phyloP scores from a whole-genome alignment of 1,140 invertebrate species.

The Solen grandis region DNA sequence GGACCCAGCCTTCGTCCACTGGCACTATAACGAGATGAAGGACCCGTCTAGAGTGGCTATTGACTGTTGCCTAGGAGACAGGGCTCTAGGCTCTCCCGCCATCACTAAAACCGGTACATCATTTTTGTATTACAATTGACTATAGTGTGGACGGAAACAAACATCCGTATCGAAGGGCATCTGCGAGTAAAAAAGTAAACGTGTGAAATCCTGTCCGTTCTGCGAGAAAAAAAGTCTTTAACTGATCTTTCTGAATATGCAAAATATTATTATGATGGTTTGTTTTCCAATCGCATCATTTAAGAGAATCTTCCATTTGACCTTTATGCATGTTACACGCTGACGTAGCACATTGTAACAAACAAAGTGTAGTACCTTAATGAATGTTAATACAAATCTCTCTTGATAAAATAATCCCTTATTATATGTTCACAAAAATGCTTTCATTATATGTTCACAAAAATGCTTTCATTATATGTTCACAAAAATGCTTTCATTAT shows the following conservation, averaged over 20 bases:
- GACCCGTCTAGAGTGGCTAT: conserved; percentile 2
- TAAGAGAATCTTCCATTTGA: too few relatives aligned
- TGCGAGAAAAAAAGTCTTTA: not conserved
- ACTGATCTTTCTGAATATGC: not conserved
- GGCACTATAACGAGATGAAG: conserved; percentile 46
- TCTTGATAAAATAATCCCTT: too few relatives aligned
- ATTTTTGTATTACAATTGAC: not conserved
- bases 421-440: too few relatives aligned
- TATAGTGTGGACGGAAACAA: not conserved
- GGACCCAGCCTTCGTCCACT: conserved; percentile 11
- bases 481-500: too few relatives aligned
- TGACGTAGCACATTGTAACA: too few relatives aligned
- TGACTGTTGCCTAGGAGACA: conserved; percentile 42
- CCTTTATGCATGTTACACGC: too few relatives aligned
- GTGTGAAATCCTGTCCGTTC: not conserved
- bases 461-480: too few relatives aligned
- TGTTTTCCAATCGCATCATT: not conserved
- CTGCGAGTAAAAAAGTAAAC: not conserved
- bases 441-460: too few relatives aligned
- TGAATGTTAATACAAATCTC: too few relatives aligned
- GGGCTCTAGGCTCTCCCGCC: conserved; percentile 22
- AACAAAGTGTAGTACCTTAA: too few relatives aligned
- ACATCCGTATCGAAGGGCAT: not conserved
- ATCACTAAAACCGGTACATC: conserved; percentile 32
- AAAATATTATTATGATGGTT: not conserved